Percentiles rank a stretch among this genome's conserved stretches.
Evolutionary conservation across 2,113 vertebrate species (phyloP).

Genomic region (Oxyruncus cristatus): DNA sequence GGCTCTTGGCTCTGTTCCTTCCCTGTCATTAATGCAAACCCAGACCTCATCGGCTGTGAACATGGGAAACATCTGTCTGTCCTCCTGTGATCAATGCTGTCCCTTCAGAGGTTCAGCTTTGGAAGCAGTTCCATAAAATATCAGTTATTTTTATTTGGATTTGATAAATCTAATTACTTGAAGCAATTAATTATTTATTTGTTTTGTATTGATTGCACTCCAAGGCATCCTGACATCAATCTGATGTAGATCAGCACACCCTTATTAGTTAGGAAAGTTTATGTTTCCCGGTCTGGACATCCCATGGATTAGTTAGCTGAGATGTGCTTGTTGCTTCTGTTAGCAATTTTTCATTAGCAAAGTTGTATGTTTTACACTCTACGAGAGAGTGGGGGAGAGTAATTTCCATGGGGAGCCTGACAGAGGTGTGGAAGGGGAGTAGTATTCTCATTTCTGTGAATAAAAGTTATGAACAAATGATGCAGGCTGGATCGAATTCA

Average conservation of each 20-base stretch:
- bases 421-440: neutral
- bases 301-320: constrained; percentile 39
- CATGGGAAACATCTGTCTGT: constrained; percentile 64
- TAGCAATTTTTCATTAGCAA: constrained; percentile 10
- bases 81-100: constrained; percentile 58
- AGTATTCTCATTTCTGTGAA: neutral
- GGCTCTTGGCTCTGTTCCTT: constrained; percentile 26
- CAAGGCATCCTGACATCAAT: constrained; percentile 44
- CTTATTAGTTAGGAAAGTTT: constrained; percentile 58
- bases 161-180: constrained; percentile 74
- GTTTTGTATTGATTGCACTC: constrained; percentile 61
- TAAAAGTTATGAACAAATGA: constrained; percentile 21
- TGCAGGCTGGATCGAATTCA: neutral
- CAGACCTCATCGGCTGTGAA: constrained; percentile 34
- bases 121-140: constrained; percentile 64
- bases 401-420: constrained; percentile 10
- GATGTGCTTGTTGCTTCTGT: constrained; percentile 51
- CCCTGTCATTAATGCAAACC: constrained; percentile 60
- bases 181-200: constrained; percentile 74
- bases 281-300: constrained; percentile 37
- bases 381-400: neutral
- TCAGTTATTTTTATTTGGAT: constrained; percentile 70
- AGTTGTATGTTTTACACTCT: neutral
- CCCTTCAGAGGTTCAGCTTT: constrained; percentile 52
- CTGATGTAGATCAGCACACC: constrained; percentile 40